Conservation (phyloP, 1,140 invertebrate genomes). For the Panagrolaimus sp. region DNA sequence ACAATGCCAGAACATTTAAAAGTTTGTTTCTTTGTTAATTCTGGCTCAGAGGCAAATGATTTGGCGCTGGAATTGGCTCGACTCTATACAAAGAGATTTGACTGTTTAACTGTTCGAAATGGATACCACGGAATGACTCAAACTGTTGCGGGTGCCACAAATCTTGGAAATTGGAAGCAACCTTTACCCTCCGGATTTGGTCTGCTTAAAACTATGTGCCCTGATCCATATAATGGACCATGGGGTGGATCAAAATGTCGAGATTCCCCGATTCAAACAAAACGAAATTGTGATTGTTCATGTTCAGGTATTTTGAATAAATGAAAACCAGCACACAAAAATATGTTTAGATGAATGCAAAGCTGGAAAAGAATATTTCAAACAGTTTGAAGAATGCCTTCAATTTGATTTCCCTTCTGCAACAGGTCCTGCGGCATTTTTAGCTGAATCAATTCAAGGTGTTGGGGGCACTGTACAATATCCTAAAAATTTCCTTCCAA, state of each 20-base stretch:
- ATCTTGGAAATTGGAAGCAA: constrained; percentile 73
- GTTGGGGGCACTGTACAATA: constrained; percentile 84
- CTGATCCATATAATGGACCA: constrained; percentile 78
- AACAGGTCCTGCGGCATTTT: constrained; percentile 73
- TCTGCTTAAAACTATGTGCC: constrained; percentile 73
- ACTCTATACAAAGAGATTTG: constrained; percentile 74
- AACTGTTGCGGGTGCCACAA: constrained; percentile 74
- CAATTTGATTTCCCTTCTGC: constrained; percentile 70
- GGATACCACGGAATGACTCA: constrained; percentile 83
- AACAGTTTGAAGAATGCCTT: constrained; percentile 74
- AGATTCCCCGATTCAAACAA: constrained; percentile 75
- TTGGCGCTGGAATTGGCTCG: constrained; percentile 79
- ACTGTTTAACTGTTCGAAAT: constrained; percentile 77
- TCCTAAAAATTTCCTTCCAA: constrained; percentile 77
- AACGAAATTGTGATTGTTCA: constrained; percentile 30
- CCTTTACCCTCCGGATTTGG: constrained; percentile 71
- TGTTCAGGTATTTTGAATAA: constrained; percentile 61
- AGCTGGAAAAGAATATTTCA: constrained; percentile 72
- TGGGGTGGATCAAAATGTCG: constrained; percentile 81
- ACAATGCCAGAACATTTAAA: constrained; percentile 80
- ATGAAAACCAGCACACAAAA: constrained; percentile 61
- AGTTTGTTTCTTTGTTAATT: constrained; percentile 77
- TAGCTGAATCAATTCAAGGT: constrained; percentile 85
- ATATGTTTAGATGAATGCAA: constrained; percentile 64
- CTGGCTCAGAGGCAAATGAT: constrained; percentile 93